These are phyloP conservation scores for Leptodactylus fuscus DNA, from an alignment of 2,113 vertebrate genomes.

Conservation along the genomic window DNA sequence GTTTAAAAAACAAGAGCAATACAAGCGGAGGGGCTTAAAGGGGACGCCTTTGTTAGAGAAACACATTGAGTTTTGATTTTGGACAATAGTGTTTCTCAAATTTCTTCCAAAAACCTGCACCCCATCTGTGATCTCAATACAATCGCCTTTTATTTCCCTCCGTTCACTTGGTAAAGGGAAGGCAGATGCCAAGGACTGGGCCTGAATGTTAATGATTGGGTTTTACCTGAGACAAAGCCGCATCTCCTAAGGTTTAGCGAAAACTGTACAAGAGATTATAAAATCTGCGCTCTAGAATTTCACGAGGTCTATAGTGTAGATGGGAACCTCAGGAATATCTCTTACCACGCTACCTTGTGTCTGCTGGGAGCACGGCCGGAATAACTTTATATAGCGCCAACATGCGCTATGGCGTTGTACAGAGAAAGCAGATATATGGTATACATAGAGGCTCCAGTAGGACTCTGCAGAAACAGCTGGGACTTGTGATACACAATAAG, in stretches of 20 bases:
- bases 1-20: conserved; percentile 97
- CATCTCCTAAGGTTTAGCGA: conserved; percentile 70
- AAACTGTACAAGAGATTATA: conserved; percentile 63
- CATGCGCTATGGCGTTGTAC: not conserved
- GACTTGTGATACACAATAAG: no score
- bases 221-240: conserved; percentile 81
- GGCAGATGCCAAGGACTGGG: conserved; percentile 92
- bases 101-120: conserved; percentile 94
- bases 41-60: conserved; percentile 84
- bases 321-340: not conserved
- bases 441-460: no score
- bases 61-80: conserved; percentile 96
- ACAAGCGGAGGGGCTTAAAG: conserved; percentile 91
- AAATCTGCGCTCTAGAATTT: not conserved
- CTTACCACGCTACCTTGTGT: not conserved
- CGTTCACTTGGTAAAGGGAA: conserved; percentile 85
- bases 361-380: not conserved
- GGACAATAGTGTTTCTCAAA: conserved; percentile 98
- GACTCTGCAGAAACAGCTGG: no score
- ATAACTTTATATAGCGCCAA: not conserved
- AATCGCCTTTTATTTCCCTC: conserved; percentile 86
- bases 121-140: conserved; percentile 98
- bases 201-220: conserved; percentile 89
- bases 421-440: not conserved
- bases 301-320: not conserved